Percentiles rank a stretch among this genome's conserved stretches.
Conservation (phyloP, 2,888 invertebrate genomes). For the Ypsolopha sequella region DNA sequence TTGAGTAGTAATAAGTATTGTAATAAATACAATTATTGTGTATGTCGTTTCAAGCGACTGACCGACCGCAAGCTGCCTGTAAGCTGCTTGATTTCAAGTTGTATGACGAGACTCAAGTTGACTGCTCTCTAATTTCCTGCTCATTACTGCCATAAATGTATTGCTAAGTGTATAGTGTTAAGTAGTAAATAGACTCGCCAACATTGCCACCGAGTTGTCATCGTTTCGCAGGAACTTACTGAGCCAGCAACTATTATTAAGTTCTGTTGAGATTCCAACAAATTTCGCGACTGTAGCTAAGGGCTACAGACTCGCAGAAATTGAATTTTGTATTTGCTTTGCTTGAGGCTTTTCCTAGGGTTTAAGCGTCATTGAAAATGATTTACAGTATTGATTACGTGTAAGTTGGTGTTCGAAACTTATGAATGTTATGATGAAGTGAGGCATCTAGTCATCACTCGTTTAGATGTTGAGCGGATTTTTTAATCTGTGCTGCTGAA, state of each 20-base stretch:
- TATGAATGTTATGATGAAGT: not conserved
- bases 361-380: not conserved
- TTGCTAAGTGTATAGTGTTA: slow-evolving; percentile 33
- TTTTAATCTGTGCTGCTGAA: not conserved
- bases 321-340: slow-evolving; percentile 1
- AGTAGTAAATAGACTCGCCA: slow-evolving; percentile 25
- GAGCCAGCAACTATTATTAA: slow-evolving; percentile 22
- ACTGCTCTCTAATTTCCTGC: slow-evolving; percentile 55
- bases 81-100: slow-evolving; percentile 46
- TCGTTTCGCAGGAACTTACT: slow-evolving; percentile 39
- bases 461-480: not conserved
- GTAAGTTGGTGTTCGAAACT: not conserved
- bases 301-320: slow-evolving; percentile 12
- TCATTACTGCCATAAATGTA: slow-evolving; percentile 47
- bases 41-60: not conserved
- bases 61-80: slow-evolving; percentile 14
- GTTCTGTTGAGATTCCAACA: slow-evolving; percentile 11
- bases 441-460: not conserved
- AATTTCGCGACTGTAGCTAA: slow-evolving; percentile 14
- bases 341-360: not conserved
- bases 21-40: not conserved
- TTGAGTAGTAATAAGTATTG: not conserved
- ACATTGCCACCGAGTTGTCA: slow-evolving; percentile 18
- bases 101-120: slow-evolving; percentile 37
- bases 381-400: not conserved